Evolutionary conservation across 1,140 invertebrate genomes (phyloP), one percentile per base, ranked within the genome.

Genomic region (Lepidurus packardi): DNA sequence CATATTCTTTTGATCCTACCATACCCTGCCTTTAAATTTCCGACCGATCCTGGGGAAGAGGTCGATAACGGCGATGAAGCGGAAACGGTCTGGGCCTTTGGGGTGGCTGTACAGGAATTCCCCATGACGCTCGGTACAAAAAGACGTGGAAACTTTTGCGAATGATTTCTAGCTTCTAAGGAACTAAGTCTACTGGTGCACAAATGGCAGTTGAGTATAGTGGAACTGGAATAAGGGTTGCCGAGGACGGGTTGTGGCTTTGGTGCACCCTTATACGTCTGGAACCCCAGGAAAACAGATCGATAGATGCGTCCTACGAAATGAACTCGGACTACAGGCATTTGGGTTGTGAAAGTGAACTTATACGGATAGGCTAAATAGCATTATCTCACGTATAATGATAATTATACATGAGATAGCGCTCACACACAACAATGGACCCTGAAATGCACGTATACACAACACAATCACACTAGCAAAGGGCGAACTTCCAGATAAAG

Each of bases 271-370:
- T 13, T 65, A 16, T 65, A n/a, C 16, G 6, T 21, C 53, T 21
- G 53, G 21, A 65, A 65, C 53, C 16, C n/a, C 53, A 65, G 53
- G 53, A 65, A 34, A 65, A 65, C 53, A 65, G 53, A 65, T 65
- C 53, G 21, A 65, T 65, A 65, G 53, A 13, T 65, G 53, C 53
- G 53, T 65, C 21, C 53, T 65, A 65, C 53, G 21, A 21, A 65
- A 65, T 65, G 53, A 65, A 65, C 53, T 65, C 16, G 8, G 53
- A 65, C 53, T 11, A 11, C 53, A 21, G 21, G 53, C 53, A 9
- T 65, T 65, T 16, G 9, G 53, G 53, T 7, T 65, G n/a, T 9
- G 13, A 7, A 16, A 21, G 53, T n/a, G 2, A 65, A 21, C 53
- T 65, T 65, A 65, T 65, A 65, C 53, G 21, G 34, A 65, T n/a